Base-by-base conservation (phyloP, 2,888 invertebrate genomes). In the Eucriotettix oculatus region DNA sequence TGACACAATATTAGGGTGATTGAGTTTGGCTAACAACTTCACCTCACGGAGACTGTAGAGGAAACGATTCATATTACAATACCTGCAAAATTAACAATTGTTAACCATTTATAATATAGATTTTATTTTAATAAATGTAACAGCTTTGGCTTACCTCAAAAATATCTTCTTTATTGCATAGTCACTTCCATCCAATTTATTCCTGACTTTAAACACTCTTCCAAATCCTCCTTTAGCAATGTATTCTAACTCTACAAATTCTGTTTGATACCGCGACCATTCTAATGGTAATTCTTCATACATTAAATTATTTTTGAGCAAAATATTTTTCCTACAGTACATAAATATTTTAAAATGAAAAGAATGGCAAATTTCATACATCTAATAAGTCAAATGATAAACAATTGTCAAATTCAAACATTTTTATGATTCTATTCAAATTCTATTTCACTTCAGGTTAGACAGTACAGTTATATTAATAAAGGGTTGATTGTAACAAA, bases 141-240 rank as follows among this genome's bases (percentile, higher is more conserved):
- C 1, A 9, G 48, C n/a, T 14, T 14, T 1, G 2, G 5, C 48
- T 64, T 62, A 72, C 67, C 69, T 70, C 58, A 76, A 71, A 60
- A 68, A 67, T 58, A 76, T 86, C 70, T 89, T 88, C 71, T 90
- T 90, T 0, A 90, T 79, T 1, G 90, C 90, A 75, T 90, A 90
- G 67, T 85, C 81, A 1, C 82, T 81, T 10, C 84, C 84, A 69
- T 90, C 90, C 9, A 90, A 71, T 68, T 85, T 81, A 69, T 90
- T 85, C 65, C 78, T 78, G 0, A 87, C 89, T 74, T 82, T 83
- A 69, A 78, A 89, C 3, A 89, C 89, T 65, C 79, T 79, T 1
- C 89, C 90, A 69, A 89, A 90, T 17, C 87, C 90, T 12, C 87
- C 87, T 16, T 79, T 78, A 61, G 85, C 86, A 62, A 87, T 84